These are phyloP conservation scores for Pachymerium ferrugineum DNA, from an alignment of 2,888 invertebrate species.

Conservation along the genomic window DNA sequence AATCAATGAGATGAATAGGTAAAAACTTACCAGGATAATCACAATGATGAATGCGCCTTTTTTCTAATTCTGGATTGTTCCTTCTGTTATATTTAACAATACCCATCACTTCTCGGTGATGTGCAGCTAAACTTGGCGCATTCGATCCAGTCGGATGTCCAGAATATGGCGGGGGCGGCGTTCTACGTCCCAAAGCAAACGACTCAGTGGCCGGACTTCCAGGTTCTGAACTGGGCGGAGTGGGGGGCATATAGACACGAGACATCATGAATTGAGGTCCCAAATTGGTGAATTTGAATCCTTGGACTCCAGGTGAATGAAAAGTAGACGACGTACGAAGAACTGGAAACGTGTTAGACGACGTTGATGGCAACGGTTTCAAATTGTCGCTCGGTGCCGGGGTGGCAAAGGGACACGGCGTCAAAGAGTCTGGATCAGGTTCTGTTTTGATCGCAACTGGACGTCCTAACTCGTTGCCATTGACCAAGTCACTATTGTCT, in stretches of 20 bases:
- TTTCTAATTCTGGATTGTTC: conserved; percentile 94
- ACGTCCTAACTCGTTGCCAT: neutral
- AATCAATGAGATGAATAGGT: neutral
- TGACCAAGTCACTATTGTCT: conserved; percentile 78
- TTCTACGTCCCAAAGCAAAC: conserved; percentile 57
- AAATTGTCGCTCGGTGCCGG: neutral
- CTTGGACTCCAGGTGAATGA: conserved; percentile 31
- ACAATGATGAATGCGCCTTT: conserved; percentile 91
- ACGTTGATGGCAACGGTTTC: conserved; percentile 37
- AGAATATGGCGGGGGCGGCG: conserved; percentile 73
- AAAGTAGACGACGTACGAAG: conserved; percentile 29
- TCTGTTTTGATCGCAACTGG: conserved; percentile 33
- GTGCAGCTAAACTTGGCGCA: conserved; percentile 25
- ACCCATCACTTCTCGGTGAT: conserved; percentile 23
- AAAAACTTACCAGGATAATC: conserved; percentile 74
- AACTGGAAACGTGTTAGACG: conserved; percentile 5
- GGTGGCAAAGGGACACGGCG: conserved; percentile 36
- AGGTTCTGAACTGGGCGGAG: conserved; percentile 82
- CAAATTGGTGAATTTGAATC: conserved; percentile 35
- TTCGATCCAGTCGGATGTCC: conserved; percentile 44
- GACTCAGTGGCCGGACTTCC: conserved; percentile 59
- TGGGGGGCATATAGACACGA: conserved; percentile 76
- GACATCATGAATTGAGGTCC: conserved; percentile 37
- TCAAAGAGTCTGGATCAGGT: conserved; percentile 18
- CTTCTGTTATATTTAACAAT: conserved; percentile 74